phyloP scores from a whole-genome alignment of 2,797 vertebrate species.

The Enteromius paludinosus region DNA sequence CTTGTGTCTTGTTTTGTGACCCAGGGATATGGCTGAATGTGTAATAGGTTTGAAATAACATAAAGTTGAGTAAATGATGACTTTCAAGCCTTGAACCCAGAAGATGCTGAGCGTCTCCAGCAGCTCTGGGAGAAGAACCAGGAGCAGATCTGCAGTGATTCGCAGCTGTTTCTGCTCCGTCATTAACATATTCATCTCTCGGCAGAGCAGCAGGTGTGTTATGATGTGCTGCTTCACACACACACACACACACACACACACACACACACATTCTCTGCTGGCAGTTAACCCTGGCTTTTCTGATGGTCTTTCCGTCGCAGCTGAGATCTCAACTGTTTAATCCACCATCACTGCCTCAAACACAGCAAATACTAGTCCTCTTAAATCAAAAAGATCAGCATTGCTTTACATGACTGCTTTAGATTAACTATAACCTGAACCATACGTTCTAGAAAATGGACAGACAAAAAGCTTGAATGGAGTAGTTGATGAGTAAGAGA shows the following conservation, averaged over 20 bases:
- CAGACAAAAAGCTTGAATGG: neutral
- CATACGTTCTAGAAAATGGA: neutral
- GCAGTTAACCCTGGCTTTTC: neutral
- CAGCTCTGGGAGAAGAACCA: neutral
- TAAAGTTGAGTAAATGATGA: neutral
- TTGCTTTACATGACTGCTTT: neutral
- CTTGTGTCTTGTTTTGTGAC: neutral
- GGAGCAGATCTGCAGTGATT: conserved; percentile 1
- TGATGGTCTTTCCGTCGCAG: neutral
- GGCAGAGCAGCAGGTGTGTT: conserved; percentile 55
- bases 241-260: conserved; percentile 38
- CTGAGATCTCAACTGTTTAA: neutral
- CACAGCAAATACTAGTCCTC: neutral
- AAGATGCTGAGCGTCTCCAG: neutral
- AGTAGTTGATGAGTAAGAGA: neutral
- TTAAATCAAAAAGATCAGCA: neutral
- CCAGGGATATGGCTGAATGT: neutral
- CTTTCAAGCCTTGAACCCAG: neutral
- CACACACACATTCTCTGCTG: conserved; percentile 14
- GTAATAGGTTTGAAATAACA: too few relatives aligned
- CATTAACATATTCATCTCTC: conserved; percentile 61
- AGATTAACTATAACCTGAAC: neutral
- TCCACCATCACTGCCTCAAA: neutral
- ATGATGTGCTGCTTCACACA: conserved; percentile 50
- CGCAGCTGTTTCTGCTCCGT: conserved; percentile 56